phyloP scores from a whole-genome alignment of 2,113 vertebrate species.

The Romanogobio albipinnatus region DNA sequence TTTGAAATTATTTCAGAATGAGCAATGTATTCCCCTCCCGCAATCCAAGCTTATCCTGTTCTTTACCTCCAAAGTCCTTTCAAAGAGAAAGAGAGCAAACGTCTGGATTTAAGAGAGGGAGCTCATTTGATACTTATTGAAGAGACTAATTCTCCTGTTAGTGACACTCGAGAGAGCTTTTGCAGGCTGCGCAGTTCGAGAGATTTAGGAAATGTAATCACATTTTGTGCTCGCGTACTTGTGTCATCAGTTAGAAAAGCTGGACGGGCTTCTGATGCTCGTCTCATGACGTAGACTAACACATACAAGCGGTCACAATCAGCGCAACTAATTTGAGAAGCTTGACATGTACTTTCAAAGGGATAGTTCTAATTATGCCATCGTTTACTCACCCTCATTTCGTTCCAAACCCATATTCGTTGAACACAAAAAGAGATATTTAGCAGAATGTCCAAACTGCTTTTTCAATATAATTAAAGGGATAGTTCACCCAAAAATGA shows the following conservation, averaged over 20 bases:
- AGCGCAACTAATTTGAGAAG: not conserved
- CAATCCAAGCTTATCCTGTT: conserved; percentile 36
- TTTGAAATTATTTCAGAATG: conserved; percentile 12
- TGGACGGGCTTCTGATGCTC: conserved; percentile 15
- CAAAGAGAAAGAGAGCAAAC: conserved; percentile 10
- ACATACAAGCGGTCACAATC: not conserved
- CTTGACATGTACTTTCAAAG: not conserved
- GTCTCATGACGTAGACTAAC: not conserved
- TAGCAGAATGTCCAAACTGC: not conserved
- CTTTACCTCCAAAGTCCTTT: conserved; percentile 6
- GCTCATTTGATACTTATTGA: conserved; percentile 42
- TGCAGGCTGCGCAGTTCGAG: not conserved
- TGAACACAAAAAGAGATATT: not conserved
- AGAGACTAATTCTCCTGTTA: conserved; percentile 39
- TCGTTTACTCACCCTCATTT: not conserved
- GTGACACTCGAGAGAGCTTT: conserved; percentile 6
- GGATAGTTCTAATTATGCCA: not conserved
- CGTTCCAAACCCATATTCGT: not conserved
- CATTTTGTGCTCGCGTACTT: conserved; percentile 7
- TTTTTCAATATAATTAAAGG: not conserved
- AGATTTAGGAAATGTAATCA: conserved; percentile 37
- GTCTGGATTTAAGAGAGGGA: conserved; percentile 13
- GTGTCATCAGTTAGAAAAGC: conserved; percentile 5
- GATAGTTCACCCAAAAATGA: not conserved
- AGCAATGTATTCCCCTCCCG: conserved; percentile 7